Conservation (phyloP, 1,140 invertebrate genomes). For the Wasmannia auropunctata region DNA sequence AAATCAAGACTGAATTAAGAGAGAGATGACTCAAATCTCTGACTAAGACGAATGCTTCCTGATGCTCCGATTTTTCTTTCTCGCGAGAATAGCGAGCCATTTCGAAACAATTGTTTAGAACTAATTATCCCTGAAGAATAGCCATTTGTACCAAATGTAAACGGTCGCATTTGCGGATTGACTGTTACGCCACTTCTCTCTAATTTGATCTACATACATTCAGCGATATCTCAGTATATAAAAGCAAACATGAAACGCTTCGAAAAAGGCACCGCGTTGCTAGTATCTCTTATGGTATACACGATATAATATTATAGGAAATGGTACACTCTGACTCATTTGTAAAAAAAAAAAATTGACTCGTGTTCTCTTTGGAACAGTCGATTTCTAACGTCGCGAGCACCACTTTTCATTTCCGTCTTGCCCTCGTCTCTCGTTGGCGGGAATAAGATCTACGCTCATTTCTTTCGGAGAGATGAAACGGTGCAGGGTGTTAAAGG, state of each 20-base stretch:
- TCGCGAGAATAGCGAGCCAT: background rate
- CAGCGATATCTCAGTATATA: background rate
- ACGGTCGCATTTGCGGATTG: background rate
- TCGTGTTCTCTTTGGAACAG: conserved; percentile 19
- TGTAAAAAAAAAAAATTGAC: conserved; percentile 34
- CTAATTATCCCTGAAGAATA: background rate
- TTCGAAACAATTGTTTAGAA: background rate
- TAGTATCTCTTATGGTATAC: background rate
- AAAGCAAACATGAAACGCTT: background rate
- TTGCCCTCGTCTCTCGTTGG: background rate
- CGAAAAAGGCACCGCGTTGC: background rate
- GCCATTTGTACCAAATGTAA: background rate
- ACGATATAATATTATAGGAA: conserved; percentile 14
- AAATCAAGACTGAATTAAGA: background rate
- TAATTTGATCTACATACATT: background rate
- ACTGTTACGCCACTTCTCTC: background rate
- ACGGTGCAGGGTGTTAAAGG: conserved; percentile 41
- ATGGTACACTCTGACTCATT: conserved; percentile 27
- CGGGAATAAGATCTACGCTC: conserved; percentile 36
- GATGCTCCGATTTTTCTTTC: background rate
- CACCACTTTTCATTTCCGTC: background rate
- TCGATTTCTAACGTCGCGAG: conserved; percentile 23
- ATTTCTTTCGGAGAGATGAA: conserved; percentile 52
- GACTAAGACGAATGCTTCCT: background rate
- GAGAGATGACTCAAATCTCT: background rate